Percentiles rank a stretch among this genome's conserved stretches.
Evolutionary conservation across 1,140 invertebrate genomes (phyloP).

Genomic region (Drosophila nikananu): DNA sequence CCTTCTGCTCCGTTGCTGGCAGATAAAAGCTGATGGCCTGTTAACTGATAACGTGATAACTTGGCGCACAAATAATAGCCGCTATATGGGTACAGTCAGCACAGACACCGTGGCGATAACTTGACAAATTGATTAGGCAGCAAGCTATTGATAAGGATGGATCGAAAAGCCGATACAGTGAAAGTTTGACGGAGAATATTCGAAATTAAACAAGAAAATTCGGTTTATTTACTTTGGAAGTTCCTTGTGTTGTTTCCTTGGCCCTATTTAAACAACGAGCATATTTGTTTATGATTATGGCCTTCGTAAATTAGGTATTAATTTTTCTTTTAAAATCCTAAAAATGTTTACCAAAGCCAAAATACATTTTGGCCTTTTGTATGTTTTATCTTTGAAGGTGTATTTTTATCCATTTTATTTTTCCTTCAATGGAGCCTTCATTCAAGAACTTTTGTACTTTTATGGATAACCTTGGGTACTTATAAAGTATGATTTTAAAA

Average conservation of each 20-base stretch:
- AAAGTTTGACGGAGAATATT: background rate
- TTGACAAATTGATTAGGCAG: slow-evolving; percentile 56
- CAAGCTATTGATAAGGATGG: slow-evolving; percentile 18
- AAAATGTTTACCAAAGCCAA: background rate
- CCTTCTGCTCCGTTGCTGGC: slow-evolving; percentile 51
- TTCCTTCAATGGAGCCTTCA: background rate
- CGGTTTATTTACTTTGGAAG: slow-evolving; percentile 7
- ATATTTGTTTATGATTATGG: slow-evolving; percentile 25
- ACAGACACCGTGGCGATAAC: slow-evolving; percentile 72
- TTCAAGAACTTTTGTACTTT: background rate
- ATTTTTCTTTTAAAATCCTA: slow-evolving; percentile 5
- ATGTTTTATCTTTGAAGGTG: background rate
- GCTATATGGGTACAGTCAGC: slow-evolving; percentile 59
- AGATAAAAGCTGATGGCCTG: slow-evolving; percentile 65
- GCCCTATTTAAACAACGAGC: slow-evolving; percentile 20
- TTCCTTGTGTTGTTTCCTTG: slow-evolving; percentile 12
- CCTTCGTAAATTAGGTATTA: slow-evolving; percentile 14
- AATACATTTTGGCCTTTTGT: background rate
- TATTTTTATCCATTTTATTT: background rate
- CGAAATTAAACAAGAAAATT: background rate
- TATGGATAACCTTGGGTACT: background rate
- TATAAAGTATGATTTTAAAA: background rate
- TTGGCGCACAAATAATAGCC: slow-evolving; percentile 31
- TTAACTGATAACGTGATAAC: slow-evolving; percentile 47
- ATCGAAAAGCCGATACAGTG: slow-evolving; percentile 3